A percentile compares a stretch with the other conserved stretches of the same genome.
phyloP scores from a whole-genome alignment of 2,797 vertebrate genomes.

The Pipistrellus nathusii region DNA sequence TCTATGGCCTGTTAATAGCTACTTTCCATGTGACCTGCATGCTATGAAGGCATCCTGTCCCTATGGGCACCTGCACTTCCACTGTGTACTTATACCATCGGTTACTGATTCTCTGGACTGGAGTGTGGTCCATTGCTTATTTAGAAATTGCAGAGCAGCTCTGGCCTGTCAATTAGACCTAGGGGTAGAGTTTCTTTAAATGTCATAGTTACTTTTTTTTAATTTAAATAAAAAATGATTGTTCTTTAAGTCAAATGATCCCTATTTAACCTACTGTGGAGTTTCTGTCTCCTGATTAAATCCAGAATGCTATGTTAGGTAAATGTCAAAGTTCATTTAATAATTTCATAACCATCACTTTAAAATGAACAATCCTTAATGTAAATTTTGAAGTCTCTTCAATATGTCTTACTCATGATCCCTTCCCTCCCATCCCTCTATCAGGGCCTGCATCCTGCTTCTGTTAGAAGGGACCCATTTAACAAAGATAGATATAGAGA shows the following conservation, averaged over 20 bases:
- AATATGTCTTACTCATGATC: background rate
- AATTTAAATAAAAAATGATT: background rate
- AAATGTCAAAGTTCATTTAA: background rate
- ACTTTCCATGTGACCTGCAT: rapidly evolving
- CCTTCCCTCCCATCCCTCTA: rapidly evolving
- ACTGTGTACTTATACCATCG: background rate
- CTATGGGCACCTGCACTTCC: background rate
- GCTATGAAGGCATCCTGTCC: background rate
- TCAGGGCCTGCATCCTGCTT: background rate
- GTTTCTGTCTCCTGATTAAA: background rate
- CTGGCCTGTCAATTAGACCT: background rate
- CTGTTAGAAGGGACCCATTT: background rate
- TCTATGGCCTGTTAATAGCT: background rate
- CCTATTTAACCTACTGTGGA: background rate
- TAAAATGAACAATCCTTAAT: background rate
- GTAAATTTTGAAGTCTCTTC: background rate
- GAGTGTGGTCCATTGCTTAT: background rate
- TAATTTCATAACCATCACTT: background rate
- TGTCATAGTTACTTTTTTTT: background rate
- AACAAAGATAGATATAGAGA: background rate
- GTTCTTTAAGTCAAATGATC: background rate
- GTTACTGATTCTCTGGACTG: background rate
- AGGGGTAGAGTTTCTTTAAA: background rate
- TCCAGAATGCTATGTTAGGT: background rate
- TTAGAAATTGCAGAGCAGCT: background rate